phyloP scores from a whole-genome alignment of 2,888 invertebrate genomes.

The Norana najaformis region DNA sequence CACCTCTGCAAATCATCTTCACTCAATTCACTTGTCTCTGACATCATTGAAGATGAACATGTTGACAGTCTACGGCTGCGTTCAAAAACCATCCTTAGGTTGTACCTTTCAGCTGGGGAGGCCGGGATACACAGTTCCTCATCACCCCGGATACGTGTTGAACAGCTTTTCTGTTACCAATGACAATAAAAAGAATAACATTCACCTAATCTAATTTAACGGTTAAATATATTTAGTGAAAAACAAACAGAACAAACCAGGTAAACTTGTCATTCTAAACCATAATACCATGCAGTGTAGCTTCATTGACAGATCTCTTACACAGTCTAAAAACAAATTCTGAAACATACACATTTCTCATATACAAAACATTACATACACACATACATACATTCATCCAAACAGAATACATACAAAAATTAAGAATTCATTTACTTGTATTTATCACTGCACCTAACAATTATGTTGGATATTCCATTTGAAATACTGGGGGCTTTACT shows the following conservation, averaged over 20 bases:
- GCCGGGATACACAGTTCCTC: conserved; percentile 60
- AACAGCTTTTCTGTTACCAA: conserved; percentile 27
- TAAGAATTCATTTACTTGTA: no score
- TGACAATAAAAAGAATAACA: neutral
- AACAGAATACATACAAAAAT: no score
- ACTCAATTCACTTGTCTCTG: conserved; percentile 36
- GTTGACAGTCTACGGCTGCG: conserved; percentile 54
- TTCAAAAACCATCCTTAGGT: conserved; percentile 58
- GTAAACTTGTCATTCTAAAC: neutral
- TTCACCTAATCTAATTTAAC: neutral
- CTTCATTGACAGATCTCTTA: neutral
- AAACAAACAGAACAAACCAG: neutral
- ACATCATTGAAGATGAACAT: conserved; percentile 38
- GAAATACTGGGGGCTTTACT: no score
- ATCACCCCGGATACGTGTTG: conserved; percentile 34
- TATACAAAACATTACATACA: no score
- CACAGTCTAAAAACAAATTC: no score
- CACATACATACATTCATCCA: no score
- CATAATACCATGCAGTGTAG: neutral
- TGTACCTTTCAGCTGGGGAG: conserved; percentile 55
- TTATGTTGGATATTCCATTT: no score
- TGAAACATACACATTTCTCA: no score
- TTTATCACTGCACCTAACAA: no score
- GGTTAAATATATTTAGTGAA: neutral
- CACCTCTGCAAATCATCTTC: conserved; percentile 32